Evolutionary conservation across 2,113 vertebrate species (phyloP), one percentile per base, ranked within the genome.

Genomic region (Xerus inauris): DNA sequence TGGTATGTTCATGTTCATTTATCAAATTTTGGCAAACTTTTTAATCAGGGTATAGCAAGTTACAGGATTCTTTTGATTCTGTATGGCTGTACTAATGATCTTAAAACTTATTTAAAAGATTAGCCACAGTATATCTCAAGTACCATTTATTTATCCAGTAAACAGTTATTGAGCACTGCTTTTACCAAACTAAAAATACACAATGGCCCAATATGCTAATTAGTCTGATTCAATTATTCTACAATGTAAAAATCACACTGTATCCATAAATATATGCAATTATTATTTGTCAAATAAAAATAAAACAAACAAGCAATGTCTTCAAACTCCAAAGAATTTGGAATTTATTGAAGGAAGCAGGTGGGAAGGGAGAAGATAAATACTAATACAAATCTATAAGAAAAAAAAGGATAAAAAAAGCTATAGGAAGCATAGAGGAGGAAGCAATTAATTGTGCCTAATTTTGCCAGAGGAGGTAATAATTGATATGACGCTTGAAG

Each of bases 171-270:
- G 47, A 89, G 35, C 40, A 40, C 30, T 75, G n/a, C 59, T 77
- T 90, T 76, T 92, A 76, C 19, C 67, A 92, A 87, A 76, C 24
- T 89, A 54, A 87, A 94, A 94, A 87, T 57, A 28, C 28, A 32
- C 3, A 10, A 80, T 35, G 65, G 19, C 24, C 28, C 32, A 28
- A 30, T 72, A 5, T 54, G 8, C 16, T 35, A 59, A 45, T 42
- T 59, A 71, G 16, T 49, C 45, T 8, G 35, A 40, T 72, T 38
- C 30, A 7, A 38, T 1, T 51, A 57, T 65, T 83, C 57, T 11
- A 45, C 45, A 30, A 35, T 64, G 17, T 67, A 13, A 30, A 28
- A 12, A 54, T 30, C 57, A 51, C 28, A 75, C 24, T 45, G 40
- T 38, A 75, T 20, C 51, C 35, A 12, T 17, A 22, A 83, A n/a